phyloP scores from a whole-genome alignment of 1,140 invertebrate species.

The Frieseomelitta varia region DNA sequence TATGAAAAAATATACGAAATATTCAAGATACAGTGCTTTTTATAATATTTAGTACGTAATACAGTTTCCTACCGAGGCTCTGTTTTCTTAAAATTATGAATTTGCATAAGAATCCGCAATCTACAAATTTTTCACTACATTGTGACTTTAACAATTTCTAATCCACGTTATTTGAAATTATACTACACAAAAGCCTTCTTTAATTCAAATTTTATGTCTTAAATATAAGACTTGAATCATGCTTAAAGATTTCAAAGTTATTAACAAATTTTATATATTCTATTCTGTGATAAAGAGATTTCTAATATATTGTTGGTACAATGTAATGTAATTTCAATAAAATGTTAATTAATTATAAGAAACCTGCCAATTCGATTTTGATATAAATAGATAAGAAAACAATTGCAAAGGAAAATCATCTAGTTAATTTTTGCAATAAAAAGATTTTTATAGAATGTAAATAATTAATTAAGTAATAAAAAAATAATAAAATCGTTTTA shows the following conservation, averaged over 20 bases:
- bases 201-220: neutral
- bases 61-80: too few species aligned
- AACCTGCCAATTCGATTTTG: neutral
- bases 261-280: neutral
- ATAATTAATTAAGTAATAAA: neutral
- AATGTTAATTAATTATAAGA: neutral
- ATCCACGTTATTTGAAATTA: neutral
- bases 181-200: neutral
- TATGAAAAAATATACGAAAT: too few species aligned
- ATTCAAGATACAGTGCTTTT: too few species aligned
- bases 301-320: neutral
- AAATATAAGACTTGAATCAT: neutral
- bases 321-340: neutral
- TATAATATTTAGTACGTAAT: too few species aligned
- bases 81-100: too few species aligned
- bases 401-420: neutral
- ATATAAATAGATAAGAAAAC: neutral
- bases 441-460: neutral
- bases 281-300: slow-evolving; percentile 1
- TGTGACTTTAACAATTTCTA: neutral
- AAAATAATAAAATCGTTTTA: neutral
- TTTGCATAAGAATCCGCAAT: too few species aligned
- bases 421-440: neutral
- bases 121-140: neutral
- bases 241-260: neutral